Base-by-base conservation (phyloP, 2,888 invertebrate species). In the Netelia melanura region DNA sequence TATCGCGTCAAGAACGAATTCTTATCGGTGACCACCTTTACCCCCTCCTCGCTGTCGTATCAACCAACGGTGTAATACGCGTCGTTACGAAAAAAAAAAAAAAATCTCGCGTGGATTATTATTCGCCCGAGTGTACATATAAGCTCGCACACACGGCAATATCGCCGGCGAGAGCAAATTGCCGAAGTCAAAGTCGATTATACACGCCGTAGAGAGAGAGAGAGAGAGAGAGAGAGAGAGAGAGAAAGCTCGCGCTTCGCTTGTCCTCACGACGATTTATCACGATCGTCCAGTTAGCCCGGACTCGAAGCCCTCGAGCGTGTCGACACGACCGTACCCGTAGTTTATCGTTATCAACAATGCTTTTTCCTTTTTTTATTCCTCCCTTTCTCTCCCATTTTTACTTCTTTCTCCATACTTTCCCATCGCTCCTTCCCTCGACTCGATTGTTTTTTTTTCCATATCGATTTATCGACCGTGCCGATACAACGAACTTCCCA, bases 261-360 rank as follows among this genome's bases (percentile, higher is more conserved):
- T 87, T 80, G 86, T 87, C 85, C 80, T 77, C 74, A 71, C 84
- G 85, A 86, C 88, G 83, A 88, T 89, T 89, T 89, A 89, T 89
- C 89, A 88, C 86, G 87, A 85, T 87, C 84, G 84, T 85, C 74
- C 87, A 87, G 87, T 87, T 88, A 82, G 85, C 61, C 65, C 48
- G 75, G 75, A 56, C 81, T 25, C 48, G 23, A n/a, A 68, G n/a
- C 48, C 25, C 10, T 38, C 8, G 38, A 58, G 23, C 44, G 61
- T 30, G 25, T 23, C 11, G 25, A 56, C 21, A 10, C 17, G 48
- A 14, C 71, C 23, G 65, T 62, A 65, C 25, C 21, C 61, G 38
- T 17, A 48, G 68, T 68, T 83, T 79, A 83, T 79, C 78, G 78
- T 44, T 70, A 81, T 84, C 77, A 58, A 72, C 61, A 81, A 84